Conservation (phyloP, 2,797 vertebrate genomes). For the Hoplostethus mediterraneus region DNA sequence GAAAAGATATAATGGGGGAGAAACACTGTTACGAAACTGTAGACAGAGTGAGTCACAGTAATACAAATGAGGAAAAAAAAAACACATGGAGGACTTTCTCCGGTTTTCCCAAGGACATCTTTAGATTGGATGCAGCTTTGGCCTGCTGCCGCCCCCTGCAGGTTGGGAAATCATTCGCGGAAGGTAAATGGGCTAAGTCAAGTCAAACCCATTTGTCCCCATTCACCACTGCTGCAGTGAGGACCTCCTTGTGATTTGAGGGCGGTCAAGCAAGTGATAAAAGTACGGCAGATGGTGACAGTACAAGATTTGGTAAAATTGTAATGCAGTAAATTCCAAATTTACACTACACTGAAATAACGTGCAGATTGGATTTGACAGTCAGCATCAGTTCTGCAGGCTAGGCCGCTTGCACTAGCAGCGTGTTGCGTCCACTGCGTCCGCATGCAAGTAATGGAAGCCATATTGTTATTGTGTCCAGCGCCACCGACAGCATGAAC, state of each 20-base stretch:
- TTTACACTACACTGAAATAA: neutral
- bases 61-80: constrained; percentile 58
- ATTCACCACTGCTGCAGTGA: neutral
- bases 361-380: too few species aligned
- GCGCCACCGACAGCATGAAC: neutral
- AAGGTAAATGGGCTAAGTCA: constrained; percentile 45
- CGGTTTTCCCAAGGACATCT: constrained; percentile 59
- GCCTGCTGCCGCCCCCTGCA: constrained; percentile 18
- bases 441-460: too few species aligned
- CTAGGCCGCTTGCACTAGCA: constrained; percentile 10
- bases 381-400: neutral
- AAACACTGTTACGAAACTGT: constrained; percentile 63
- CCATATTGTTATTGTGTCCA: neutral
- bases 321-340: neutral
- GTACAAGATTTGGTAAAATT: constrained; percentile 1
- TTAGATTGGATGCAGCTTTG: constrained; percentile 34
- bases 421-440: neutral
- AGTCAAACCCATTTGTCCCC: too few species aligned
- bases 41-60: constrained; percentile 65
- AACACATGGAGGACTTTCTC: constrained; percentile 57
- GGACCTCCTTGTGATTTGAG: constrained; percentile 20
- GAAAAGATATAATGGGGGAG: constrained; percentile 60
- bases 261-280: neutral
- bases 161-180: constrained; percentile 26
- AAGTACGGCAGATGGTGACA: neutral